Percentiles rank a stretch among this genome's conserved stretches.
phyloP scores from a whole-genome alignment of 2,888 invertebrate species.

The Danaus chrysippus region DNA sequence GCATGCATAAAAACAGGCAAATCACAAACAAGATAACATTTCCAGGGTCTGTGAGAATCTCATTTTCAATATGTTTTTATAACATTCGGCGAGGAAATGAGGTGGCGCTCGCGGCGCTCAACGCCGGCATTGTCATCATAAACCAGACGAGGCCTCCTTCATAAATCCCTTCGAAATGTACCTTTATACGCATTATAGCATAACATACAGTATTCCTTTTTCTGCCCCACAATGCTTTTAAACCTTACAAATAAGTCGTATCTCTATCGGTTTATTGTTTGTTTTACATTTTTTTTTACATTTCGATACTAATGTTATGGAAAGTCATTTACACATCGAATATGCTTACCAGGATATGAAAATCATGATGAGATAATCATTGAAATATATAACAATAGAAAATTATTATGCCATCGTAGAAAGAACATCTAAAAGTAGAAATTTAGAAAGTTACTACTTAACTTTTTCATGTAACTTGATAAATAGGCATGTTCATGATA shows the following conservation, averaged over 20 bases:
- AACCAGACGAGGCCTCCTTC: conserved; percentile 72
- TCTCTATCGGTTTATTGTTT: conserved; percentile 37
- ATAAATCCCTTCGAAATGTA: conserved; percentile 75
- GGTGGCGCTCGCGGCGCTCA: conserved; percentile 69
- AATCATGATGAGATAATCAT: too few species aligned
- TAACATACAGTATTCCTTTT: conserved; percentile 56
- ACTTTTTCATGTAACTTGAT: too few species aligned
- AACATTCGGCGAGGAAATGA: conserved; percentile 78
- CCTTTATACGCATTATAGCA: conserved; percentile 75
- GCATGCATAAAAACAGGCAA: conserved; percentile 72
- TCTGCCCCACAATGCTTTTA: conserved; percentile 54
- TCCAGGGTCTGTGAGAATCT: conserved; percentile 71
- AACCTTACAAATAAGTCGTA: conserved; percentile 60
- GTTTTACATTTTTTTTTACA: conserved; percentile 25
- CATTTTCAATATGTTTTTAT: conserved; percentile 80
- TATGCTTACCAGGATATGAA: not conserved
- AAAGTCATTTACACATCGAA: not conserved
- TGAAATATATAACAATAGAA: too few species aligned
- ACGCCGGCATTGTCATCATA: conserved; percentile 73
- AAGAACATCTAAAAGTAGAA: too few species aligned
- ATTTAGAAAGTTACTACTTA: too few species aligned
- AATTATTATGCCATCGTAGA: too few species aligned
- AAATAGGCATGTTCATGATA: too few species aligned
- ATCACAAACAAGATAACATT: conserved; percentile 77
- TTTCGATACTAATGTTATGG: not conserved